Base-by-base conservation (phyloP, 2,888 invertebrate genomes). In the Blomia tropicalis region DNA sequence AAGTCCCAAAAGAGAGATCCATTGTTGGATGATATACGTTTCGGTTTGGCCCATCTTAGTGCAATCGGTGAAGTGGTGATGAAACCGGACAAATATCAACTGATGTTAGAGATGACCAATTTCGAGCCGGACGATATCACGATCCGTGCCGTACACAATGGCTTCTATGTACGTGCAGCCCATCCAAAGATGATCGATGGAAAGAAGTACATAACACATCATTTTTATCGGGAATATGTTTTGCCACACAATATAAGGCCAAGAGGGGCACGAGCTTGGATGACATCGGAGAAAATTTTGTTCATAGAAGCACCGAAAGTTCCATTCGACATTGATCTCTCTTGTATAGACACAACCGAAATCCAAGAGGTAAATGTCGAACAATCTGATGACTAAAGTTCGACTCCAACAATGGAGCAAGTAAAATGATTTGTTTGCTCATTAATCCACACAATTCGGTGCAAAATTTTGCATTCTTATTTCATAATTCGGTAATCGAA, bases 221-320 rank as follows among this genome's bases (percentile, higher is more conserved):
- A 56, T 25, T 56, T 56, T 25, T 56, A 56, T 25, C 56, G 56
- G 2, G 56, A 56, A 31, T 56, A 56, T 11, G 29, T 56, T 25
- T 11, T 56, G 29, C 56, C 56, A 11, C 25, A 56, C 11, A 11
- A 23, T 14, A 56, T 56, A 29, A 2, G 23, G 11, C 56, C 56
- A 2, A 29, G n/a, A 22, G 17, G 23, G 14, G 56, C 29, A 14
- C 2, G 2, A 31, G 2, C 56, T 4, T 56, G 56, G 56, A 56
- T 56, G 29, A 56, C 56, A 36, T 14, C 56, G 2, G 32, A 56
- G 23, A 29, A 56, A 14, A 23, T 56, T 3, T 11, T 56, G 19
- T 56, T 56, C 29, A 29, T 56, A 29, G 56, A 56, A 25, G 51
- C 51, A 47, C 51, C 51, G 22, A 47, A 47, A 47, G 51, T 47